A percentile compares a stretch with the other conserved stretches of the same genome.
Conservation (phyloP, 2,113 vertebrate species). For the Neomonachus schauinslandi region DNA sequence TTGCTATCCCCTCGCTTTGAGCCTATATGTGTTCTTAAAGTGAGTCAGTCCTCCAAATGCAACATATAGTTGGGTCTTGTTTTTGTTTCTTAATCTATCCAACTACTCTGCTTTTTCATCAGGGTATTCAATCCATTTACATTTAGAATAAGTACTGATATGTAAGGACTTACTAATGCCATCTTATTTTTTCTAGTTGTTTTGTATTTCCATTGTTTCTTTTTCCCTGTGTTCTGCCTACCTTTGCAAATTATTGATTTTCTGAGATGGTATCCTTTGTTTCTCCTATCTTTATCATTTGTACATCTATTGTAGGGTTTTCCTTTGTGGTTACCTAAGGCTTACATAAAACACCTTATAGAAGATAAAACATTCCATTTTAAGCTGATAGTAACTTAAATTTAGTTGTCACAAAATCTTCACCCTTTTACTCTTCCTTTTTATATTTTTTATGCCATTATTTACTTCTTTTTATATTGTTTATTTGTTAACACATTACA, state of each 20-base stretch:
- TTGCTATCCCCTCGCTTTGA: background rate
- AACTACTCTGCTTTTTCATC: background rate
- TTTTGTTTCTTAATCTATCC: background rate
- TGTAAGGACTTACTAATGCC: background rate
- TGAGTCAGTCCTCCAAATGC: background rate
- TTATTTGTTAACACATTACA: background rate
- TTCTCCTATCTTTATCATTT: background rate
- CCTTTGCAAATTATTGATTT: background rate
- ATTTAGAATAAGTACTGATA: background rate
- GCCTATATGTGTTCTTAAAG: background rate
- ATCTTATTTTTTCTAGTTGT: background rate
- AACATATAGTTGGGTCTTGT: background rate
- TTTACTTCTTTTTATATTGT: background rate
- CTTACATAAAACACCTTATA: background rate
- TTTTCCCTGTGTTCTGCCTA: background rate
- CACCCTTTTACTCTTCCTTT: background rate
- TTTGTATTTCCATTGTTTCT: background rate
- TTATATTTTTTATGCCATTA: background rate
- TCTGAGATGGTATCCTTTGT: background rate
- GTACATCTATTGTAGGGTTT: background rate
- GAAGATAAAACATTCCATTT: background rate
- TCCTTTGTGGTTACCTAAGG: background rate
- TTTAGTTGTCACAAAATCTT: background rate
- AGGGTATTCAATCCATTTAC: background rate
- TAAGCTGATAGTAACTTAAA: background rate